Base-by-base conservation (phyloP, 2,113 vertebrate species). In the Procapra przewalskii region DNA sequence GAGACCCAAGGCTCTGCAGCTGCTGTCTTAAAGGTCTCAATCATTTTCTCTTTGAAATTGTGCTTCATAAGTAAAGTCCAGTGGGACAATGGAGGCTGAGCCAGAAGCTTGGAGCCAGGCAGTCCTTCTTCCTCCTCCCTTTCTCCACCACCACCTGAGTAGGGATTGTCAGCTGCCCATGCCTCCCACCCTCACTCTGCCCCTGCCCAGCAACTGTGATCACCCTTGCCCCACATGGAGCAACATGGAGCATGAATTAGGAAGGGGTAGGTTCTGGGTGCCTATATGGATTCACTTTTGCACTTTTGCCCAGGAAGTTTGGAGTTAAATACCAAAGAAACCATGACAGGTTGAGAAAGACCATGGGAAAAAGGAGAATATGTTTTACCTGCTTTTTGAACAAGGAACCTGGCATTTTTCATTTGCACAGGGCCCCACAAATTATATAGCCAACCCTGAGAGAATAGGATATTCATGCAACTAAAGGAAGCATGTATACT, bases 31-130 rank as follows among this genome's bases (percentile, higher is more conserved):
- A 80, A 79, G 25, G 10, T 62, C 40, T 87, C 52, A 57, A 52
- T 79, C 59, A 95, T 64, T 90, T 87, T 90, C 19, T n/a, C 55
- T 92, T 83, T 29, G 31, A 23, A 75, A 87, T 7, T 45, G 60
- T 62, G 45, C 50, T 87, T 90, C 92, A 59, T 64, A 90, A 75
- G 31, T 50, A 12, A 55, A 55, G 33, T 80, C 36, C 11, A 0
- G 45, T 55, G 62, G 45, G 27, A 90, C 33, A 14, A 43, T 62
- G 36, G n/a, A 90, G 50, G 8, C 59, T 64, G 55, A 86, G 21
- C 0, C 27, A 67, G 43, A 3, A 17, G 29, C 5, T 59, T 40
- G 7, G 6, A 50, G 64, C 21, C 55, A 80, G 4, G 11, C 23
- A 27, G 25, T 13, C 40, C 29, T 43, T 19, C 31, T 9, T 62